A percentile compares a stretch with the other conserved stretches of the same genome.
Evolutionary conservation across 2,113 vertebrate genomes (phyloP).

Genomic region (Scomber scombrus): DNA sequence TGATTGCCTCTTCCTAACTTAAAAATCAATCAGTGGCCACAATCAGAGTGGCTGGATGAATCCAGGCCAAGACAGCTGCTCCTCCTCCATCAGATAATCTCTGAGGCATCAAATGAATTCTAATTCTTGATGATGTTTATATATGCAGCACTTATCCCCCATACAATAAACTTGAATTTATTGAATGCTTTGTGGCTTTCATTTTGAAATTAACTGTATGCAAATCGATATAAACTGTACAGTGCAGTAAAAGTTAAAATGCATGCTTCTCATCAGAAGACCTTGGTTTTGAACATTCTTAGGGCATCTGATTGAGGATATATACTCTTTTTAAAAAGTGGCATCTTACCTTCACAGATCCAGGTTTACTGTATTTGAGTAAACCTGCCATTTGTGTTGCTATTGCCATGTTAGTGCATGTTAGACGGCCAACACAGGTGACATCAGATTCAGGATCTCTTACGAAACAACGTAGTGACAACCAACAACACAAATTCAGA

Average conservation of each 20-base stretch:
- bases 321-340: too few species aligned
- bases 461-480: not conserved
- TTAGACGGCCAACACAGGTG: not conserved
- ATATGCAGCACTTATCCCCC: slow-evolving; percentile 65
- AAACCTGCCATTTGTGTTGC: too few species aligned
- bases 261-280: not conserved
- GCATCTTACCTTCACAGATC: too few species aligned
- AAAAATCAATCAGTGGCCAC: slow-evolving; percentile 99
- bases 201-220: slow-evolving; percentile 49
- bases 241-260: slow-evolving; percentile 6
- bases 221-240: slow-evolving; percentile 26
- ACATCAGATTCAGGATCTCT: not conserved
- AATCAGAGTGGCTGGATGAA: slow-evolving; percentile 92
- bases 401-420: not conserved
- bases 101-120: slow-evolving; percentile 84
- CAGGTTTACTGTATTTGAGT: too few species aligned
- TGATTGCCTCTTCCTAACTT: slow-evolving; percentile 97
- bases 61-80: slow-evolving; percentile 89
- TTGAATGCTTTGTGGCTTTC: slow-evolving; percentile 26
- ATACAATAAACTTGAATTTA: slow-evolving; percentile 26
- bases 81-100: slow-evolving; percentile 90
- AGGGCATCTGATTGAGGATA: too few species aligned
- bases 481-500: not conserved
- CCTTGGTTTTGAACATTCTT: not conserved
- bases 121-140: slow-evolving; percentile 76